Conservation (phyloP, 2,113 vertebrate species). For the Hiodon tergisus region DNA sequence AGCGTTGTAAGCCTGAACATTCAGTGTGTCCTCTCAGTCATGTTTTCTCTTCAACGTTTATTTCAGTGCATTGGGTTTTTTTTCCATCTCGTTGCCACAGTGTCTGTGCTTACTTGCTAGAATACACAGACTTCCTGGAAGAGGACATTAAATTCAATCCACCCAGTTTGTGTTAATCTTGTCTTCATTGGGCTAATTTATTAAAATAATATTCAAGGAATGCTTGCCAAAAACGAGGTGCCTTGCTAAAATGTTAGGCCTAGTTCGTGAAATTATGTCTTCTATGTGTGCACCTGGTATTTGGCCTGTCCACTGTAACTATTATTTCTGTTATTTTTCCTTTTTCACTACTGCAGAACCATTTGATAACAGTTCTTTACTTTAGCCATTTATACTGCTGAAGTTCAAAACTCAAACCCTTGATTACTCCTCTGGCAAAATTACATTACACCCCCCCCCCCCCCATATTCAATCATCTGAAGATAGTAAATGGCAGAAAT, state of each 20-base stretch:
- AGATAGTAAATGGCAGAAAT: too few species aligned
- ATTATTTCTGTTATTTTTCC: not conserved
- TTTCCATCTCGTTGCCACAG: constrained; percentile 20
- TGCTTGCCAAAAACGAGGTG: constrained; percentile 38
- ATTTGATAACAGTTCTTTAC: not conserved
- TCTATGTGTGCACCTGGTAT: not conserved
- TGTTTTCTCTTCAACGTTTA: not conserved
- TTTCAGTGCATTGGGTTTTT: not conserved
- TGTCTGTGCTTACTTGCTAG: constrained; percentile 30
- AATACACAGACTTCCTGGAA: constrained; percentile 27
- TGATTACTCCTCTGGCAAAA: too few species aligned
- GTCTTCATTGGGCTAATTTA: constrained; percentile 60
- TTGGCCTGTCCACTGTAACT: too few species aligned
- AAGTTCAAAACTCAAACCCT: too few species aligned
- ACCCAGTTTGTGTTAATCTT: constrained; percentile 37
- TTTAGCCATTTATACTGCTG: too few species aligned
- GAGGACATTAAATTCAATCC: constrained; percentile 28
- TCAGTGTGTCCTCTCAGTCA: not conserved
- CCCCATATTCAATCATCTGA: too few species aligned
- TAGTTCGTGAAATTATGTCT: constrained; percentile 46
- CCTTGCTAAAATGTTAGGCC: constrained; percentile 10
- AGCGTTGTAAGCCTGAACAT: constrained; percentile 1
- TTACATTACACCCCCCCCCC: too few species aligned
- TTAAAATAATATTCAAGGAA: constrained; percentile 57
- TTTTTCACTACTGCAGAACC: not conserved